Evolutionary conservation across 2,797 vertebrate genomes (phyloP).

Genomic region (Babyrousa celebensis): DNA sequence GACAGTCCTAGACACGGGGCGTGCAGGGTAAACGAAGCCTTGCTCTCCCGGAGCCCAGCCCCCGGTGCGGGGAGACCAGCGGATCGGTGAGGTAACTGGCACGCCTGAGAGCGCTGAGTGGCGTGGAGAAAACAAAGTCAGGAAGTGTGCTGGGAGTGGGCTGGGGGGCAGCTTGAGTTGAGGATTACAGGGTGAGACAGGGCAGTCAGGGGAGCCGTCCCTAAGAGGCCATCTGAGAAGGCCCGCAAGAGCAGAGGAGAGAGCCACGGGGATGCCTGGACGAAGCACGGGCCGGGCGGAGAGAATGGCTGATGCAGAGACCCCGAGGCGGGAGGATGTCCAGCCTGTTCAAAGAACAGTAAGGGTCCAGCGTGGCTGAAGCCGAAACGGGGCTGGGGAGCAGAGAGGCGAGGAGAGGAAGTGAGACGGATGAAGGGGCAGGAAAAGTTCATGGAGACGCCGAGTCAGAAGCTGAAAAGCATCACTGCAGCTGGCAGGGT

Average conservation of each 20-base stretch:
- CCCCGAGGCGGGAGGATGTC: background rate
- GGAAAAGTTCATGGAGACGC: background rate
- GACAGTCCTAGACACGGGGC: background rate
- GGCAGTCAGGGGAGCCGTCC: too few species aligned
- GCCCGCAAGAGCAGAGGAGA: background rate
- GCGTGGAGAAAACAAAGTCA: background rate
- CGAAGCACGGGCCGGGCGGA: background rate
- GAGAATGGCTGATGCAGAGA: background rate
- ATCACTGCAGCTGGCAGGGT: background rate
- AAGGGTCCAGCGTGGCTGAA: background rate
- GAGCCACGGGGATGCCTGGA: background rate
- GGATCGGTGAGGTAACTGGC: background rate
- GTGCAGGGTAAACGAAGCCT: background rate
- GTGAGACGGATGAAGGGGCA: background rate
- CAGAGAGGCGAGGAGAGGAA: background rate
- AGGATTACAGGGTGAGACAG: too few species aligned
- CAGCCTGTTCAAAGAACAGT: background rate
- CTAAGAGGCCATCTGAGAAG: background rate
- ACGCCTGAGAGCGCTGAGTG: background rate
- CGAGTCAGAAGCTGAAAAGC: background rate
- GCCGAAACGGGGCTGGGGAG: background rate
- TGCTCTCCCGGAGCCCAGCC: rapidly evolving
- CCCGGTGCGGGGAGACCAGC: background rate
- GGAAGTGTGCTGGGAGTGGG: background rate
- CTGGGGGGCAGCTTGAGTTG: background rate